These are phyloP conservation scores for Battus philenor DNA, from an alignment of 1,140 invertebrate species.

Conservation along the genomic window DNA sequence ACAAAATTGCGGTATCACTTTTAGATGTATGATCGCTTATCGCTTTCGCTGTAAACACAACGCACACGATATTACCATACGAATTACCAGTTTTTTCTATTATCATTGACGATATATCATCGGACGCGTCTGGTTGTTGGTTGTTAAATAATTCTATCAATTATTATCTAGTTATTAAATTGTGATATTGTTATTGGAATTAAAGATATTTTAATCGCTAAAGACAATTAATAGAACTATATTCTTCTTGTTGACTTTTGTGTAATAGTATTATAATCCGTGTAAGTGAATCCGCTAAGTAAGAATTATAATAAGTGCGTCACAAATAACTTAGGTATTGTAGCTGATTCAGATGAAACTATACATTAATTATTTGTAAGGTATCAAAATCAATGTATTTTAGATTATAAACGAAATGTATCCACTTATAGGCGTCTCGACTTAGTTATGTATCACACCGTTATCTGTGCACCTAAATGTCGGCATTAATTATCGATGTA, in stretches of 20 bases:
- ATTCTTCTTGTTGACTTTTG: slow-evolving; percentile 69
- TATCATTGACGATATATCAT: slow-evolving; percentile 54
- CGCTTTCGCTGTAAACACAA: slow-evolving; percentile 29
- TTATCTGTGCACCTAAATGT: no score
- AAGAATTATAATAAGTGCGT: slow-evolving; percentile 17
- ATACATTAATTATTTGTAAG: slow-evolving; percentile 3
- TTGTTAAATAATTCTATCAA: slow-evolving; percentile 56
- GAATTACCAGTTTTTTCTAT: slow-evolving; percentile 55
- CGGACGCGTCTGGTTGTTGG: slow-evolving; percentile 66
- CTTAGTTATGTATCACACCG: no score
- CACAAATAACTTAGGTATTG: slow-evolving; percentile 9
- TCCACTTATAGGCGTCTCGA: background rate
- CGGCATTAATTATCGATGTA: no score
- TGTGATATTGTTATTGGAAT: slow-evolving; percentile 73
- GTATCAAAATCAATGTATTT: slow-evolving; percentile 10
- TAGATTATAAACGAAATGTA: slow-evolving; percentile 7
- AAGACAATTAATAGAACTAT: slow-evolving; percentile 49
- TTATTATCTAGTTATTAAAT: slow-evolving; percentile 67
- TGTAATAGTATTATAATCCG: slow-evolving; percentile 48
- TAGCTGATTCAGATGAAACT: slow-evolving; percentile 1
- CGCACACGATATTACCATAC: slow-evolving; percentile 61
- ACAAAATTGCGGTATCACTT: background rate
- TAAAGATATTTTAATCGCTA: slow-evolving; percentile 70
- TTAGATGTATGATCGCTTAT: background rate
- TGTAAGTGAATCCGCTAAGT: slow-evolving; percentile 14